phyloP scores from a whole-genome alignment of 2,888 invertebrate genomes.

The Oithona nana region DNA sequence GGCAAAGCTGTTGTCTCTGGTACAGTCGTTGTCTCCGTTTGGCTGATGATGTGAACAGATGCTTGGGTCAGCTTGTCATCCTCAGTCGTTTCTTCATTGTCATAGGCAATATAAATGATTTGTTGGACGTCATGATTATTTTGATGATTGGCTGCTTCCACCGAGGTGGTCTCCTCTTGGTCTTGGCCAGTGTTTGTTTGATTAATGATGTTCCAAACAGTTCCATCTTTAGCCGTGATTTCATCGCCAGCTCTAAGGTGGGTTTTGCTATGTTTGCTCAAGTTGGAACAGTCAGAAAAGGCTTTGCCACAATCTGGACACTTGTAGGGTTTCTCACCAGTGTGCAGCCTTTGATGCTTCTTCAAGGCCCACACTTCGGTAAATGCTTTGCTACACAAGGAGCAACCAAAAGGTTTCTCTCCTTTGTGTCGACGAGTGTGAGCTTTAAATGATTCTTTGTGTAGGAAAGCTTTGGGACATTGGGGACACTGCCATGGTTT shows the following conservation, averaged over 20 bases:
- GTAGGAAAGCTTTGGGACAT: slow-evolving; percentile 2
- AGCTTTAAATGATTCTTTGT: slow-evolving; percentile 1
- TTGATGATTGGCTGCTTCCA: too few relatives aligned
- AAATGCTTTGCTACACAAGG: slow-evolving; percentile 38
- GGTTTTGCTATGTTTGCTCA: slow-evolving; percentile 37
- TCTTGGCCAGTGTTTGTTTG: neutral
- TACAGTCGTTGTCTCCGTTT: neutral
- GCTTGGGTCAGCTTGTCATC: neutral
- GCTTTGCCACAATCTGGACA: slow-evolving; percentile 50
- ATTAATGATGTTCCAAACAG: neutral
- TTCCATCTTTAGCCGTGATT: neutral
- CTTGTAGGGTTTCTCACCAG: slow-evolving; percentile 46
- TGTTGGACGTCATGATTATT: neutral
- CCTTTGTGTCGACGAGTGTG: slow-evolving; percentile 31
- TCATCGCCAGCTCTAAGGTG: neutral
- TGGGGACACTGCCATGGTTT: slow-evolving; percentile 11
- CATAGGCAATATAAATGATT: slow-evolving; percentile 1
- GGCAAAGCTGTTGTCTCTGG: neutral
- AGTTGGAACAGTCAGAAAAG: slow-evolving; percentile 56
- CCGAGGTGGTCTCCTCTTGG: neutral
- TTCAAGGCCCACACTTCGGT: slow-evolving; percentile 43
- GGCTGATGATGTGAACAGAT: neutral
- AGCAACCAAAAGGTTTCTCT: slow-evolving; percentile 43
- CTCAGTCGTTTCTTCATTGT: neutral
- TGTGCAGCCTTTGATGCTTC: slow-evolving; percentile 43